A percentile compares a stretch with the other conserved stretches of the same genome.
These are phyloP conservation scores for Grantiella picta DNA, from an alignment of 2,113 vertebrate species.

Conservation along the genomic window DNA sequence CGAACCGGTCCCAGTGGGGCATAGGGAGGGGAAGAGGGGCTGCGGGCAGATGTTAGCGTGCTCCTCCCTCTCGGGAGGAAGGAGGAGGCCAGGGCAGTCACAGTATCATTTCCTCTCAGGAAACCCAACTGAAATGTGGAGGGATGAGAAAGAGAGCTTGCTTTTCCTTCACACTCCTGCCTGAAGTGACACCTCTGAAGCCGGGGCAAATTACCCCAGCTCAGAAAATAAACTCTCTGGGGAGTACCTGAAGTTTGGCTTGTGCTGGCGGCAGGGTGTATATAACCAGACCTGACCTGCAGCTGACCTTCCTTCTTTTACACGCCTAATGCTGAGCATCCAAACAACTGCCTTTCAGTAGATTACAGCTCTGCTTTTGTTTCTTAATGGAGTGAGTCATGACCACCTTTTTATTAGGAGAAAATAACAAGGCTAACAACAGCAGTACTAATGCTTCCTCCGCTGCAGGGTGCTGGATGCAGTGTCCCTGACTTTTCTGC, in stretches of 20 bases:
- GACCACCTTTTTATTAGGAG: conserved; percentile 61
- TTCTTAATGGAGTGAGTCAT: conserved; percentile 60
- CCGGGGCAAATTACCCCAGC: neutral
- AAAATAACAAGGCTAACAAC: conserved; percentile 42
- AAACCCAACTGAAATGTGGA: neutral
- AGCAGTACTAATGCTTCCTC: conserved; percentile 19
- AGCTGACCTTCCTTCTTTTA: conserved; percentile 49
- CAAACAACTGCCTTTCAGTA: conserved; percentile 39
- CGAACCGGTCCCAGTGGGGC: neutral
- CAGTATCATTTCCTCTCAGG: conserved; percentile 46
- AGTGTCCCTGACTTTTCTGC: conserved; percentile 31
- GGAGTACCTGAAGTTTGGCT: neutral
- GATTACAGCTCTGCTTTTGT: conserved; percentile 56
- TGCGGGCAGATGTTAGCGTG: neutral
- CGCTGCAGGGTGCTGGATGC: conserved; percentile 4
- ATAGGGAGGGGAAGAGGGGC: neutral
- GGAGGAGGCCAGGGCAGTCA: neutral
- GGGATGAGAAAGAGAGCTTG: neutral
- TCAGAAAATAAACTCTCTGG: neutral
- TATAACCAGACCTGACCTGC: neutral
- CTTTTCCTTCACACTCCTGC: neutral
- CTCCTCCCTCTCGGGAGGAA: neutral
- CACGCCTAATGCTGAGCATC: conserved; percentile 19
- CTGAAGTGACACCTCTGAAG: neutral
- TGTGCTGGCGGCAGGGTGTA: neutral